Base-by-base conservation (phyloP, 1,140 invertebrate species). In the Hyposmocoma kahamanoa region DNA sequence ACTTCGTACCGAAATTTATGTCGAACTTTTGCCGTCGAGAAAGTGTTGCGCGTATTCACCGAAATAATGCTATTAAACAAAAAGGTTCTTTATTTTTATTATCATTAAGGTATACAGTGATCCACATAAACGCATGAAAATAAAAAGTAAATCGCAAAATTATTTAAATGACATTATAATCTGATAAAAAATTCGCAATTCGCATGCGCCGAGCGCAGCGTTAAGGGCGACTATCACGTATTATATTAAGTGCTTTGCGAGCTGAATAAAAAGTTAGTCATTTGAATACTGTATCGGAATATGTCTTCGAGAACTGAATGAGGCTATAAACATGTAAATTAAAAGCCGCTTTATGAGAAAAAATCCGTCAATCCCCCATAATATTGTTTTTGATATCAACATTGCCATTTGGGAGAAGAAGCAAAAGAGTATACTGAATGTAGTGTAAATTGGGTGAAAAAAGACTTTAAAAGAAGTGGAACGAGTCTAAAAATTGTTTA, bases 1-100 rank as follows among this genome's bases (percentile, higher is more conserved):
- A 57, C 42, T 47, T 36, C 42, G 26, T 19, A 44, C 45, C 44
- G 42, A 54, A 58, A 61, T 58, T 61, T 61, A 61, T 64, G 57
- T 58, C 30, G 45, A 30, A 32, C 43, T 36, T 55, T 39, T 53
- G 50, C 34, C 38, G 30, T 28, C 36, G 47, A 30, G 51, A 61
- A 59, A 65, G 55, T 58, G 50, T 57, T 34, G 22, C 28, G 44
- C 26, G 22, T 42, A n/a, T n/a, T n/a, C n/a, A n/a, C n/a, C n/a
- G 32, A 17, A 36, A 36, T 36, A 17, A 36, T 17, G 32, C 15
- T 36, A 36, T 36, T 17, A 36, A 36, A 36, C n/a, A n/a, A n/a
- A n/a, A n/a, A n/a, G n/a, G n/a, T n/a, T n/a, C n/a, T n/a, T n/a
- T n/a, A n/a, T n/a, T n/a, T n/a, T n/a, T n/a, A n/a, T n/a, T n/a